A percentile compares a stretch with the other conserved stretches of the same genome.
Conservation (phyloP, 1,140 invertebrate genomes). For the Danaus plexippus region DNA sequence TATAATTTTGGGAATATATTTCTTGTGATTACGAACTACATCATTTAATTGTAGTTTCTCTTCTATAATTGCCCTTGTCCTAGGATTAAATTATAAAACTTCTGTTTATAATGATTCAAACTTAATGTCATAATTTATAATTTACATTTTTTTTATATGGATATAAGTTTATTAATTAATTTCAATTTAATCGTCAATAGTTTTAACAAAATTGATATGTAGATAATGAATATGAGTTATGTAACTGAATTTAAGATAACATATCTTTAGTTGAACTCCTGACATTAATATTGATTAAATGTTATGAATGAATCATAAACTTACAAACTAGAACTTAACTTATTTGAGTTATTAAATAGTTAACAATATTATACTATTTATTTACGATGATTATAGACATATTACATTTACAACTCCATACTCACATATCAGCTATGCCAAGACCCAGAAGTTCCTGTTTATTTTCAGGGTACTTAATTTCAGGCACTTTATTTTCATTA, state of each 20-base stretch:
- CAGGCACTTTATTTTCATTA: slow-evolving; percentile 81
- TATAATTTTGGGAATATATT: slow-evolving; percentile 85
- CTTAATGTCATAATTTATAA: too few relatives aligned
- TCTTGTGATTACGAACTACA: slow-evolving; percentile 83
- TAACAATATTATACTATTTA: too few relatives aligned
- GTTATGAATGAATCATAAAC: slow-evolving; percentile 8
- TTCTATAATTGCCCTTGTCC: slow-evolving; percentile 80
- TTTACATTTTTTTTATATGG: too few relatives aligned
- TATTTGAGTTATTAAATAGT: too few relatives aligned
- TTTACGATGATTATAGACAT: neutral
- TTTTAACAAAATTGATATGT: too few relatives aligned
- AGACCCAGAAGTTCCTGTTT: slow-evolving; percentile 84
- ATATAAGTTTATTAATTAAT: too few relatives aligned
- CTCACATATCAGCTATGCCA: slow-evolving; percentile 88
- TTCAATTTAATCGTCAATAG: too few relatives aligned
- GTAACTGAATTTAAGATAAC: slow-evolving; percentile 1
- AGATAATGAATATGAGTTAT: neutral
- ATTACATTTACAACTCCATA: slow-evolving; percentile 24
- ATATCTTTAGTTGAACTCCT: slow-evolving; percentile 16
- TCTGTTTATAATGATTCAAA: too few relatives aligned
- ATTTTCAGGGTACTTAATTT: slow-evolving; percentile 82
- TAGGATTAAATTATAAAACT: slow-evolving; percentile 25
- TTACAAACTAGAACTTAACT: too few relatives aligned
- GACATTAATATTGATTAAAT: slow-evolving; percentile 18
- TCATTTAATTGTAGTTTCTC: slow-evolving; percentile 75